Base-by-base conservation (phyloP, 2,797 vertebrate species). In the Melanotaenia maccullochi region DNA sequence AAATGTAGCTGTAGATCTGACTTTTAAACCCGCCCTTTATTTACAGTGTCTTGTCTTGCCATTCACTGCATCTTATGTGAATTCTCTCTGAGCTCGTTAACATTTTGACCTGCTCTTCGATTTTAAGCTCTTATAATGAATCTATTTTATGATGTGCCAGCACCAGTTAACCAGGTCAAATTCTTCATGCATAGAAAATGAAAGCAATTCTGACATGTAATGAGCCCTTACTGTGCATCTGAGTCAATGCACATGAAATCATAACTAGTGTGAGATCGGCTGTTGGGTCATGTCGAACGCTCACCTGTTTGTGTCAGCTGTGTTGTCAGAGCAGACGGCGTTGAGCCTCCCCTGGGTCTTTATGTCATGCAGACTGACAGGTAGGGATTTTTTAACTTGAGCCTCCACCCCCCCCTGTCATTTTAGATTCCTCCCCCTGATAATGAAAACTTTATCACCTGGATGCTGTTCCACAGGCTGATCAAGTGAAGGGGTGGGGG, bases 131-230 rank as follows among this genome's bases (percentile, higher is more conserved):
- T n/a, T n/a, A 38, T 75, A 74, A 83, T 79, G 68, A 85, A 71
- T 76, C 71, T 79, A 59, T 74, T 52, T 68, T 71, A 80, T 73
- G 63, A 82, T 63, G 58, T 62, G 77, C 76, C 70, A 84, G 65
- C 71, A 44, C 68, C 76, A 85, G 76, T 87, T 86, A 89, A 82
- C 75, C 75, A 66, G 82, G 84, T 89, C 84, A 86, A 54, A 89
- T 78, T 77, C 65, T 77, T 88, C 81, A 85, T 88, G 75, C 85
- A 83, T 62, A 28, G 61, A 68, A 75, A 88, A 87, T 82, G 35
- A 84, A 75, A 82, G 71, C 73, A 64, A 71, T 78, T 76, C 58
- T 65, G 60, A 83, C 68, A 85, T 30, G 30, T 79, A 81, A 86
- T 75, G 75, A 88, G 76, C 44, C 30, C 63, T 62, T n/a, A 33